A percentile compares a stretch with the other conserved stretches of the same genome.
Evolutionary conservation across 2,888 invertebrate genomes (phyloP).

Genomic region (Argyra leucocephala): DNA sequence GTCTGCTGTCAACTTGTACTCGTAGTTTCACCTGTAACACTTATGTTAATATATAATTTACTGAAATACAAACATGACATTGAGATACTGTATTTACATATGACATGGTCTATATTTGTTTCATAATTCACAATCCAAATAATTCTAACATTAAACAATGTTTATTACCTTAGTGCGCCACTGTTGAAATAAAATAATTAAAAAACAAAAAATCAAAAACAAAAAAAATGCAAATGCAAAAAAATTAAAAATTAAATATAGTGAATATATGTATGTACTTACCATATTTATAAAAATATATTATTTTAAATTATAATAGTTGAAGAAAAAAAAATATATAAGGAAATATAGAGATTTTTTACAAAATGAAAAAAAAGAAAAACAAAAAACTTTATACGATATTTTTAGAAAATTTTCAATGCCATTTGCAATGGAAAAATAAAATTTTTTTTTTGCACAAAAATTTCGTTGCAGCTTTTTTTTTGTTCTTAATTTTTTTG

Average conservation of each 20-base stretch:
- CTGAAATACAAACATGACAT: too few relatives aligned
- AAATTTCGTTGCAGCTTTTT: neutral
- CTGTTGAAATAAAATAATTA: too few relatives aligned
- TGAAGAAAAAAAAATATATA: neutral
- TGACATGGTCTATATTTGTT: too few relatives aligned
- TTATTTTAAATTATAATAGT: slow-evolving; percentile 1
- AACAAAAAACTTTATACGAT: neutral
- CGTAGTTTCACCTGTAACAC: too few relatives aligned
- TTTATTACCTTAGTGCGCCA: too few relatives aligned
- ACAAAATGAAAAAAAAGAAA: neutral
- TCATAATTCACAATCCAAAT: too few relatives aligned
- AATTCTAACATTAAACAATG: too few relatives aligned
- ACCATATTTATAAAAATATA: neutral
- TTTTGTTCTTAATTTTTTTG: neutral
- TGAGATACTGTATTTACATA: too few relatives aligned
- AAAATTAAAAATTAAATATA: neutral
- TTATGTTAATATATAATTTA: too few relatives aligned
- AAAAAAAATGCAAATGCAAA: too few relatives aligned
- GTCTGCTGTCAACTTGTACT: too few relatives aligned
- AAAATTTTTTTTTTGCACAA: neutral
- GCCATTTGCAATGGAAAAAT: slow-evolving; percentile 6
- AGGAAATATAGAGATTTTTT: neutral
- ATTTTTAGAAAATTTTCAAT: slow-evolving; percentile 4
- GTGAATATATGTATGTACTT: neutral
- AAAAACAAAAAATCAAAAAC: too few relatives aligned